Evolutionary conservation across 1,140 invertebrate species (phyloP), one percentile per base, ranked within the genome.

Genomic region (Bombus superbus): DNA sequence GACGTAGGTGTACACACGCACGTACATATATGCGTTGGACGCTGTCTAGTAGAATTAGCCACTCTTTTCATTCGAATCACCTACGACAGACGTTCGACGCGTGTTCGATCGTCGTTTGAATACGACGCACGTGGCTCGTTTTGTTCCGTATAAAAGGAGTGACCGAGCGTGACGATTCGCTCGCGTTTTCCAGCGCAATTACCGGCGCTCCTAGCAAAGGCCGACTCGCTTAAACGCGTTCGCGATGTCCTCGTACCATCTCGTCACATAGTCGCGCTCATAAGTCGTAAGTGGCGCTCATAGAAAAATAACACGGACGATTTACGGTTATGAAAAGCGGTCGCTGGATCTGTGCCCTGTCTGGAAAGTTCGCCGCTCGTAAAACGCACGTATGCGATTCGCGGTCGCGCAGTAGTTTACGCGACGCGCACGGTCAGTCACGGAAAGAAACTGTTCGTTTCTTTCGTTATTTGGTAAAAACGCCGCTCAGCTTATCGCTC

Each of bases 121-220:
- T 38, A 59, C 13, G 3, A 77, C 22, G 81, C 81, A 77, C 81
- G 74, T 83, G 38, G 32, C 42, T 25, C 81, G 62, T 59, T 78
- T 42, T 42, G 44, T 59, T 35, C 35, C 3, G 28, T 47, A 57
- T 57, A 83, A 83, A 83, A 77, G 73, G 80, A 25, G 22, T 15
- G 53, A 32, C 35, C 44, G 32, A 74, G 44, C 44, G 22, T 40
- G 38, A 62, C 53, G 42, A 83, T 84, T 35, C 75, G 82, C 69
- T 59, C 38, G 25, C 75, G 75, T 79, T 79, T n/a, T 32, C 2
- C 62, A 79, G 42, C 22, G 40, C 59, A 71, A 84, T 79, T 44
- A 44, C 81, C 11, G 28, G 69, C 47, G 64, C 64, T 53, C 53
- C 47, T 62, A 42, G 10, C 80, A 72, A 73, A 44, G 69, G 28